Base-by-base conservation (phyloP, 1,140 invertebrate species). In the Drosophila rhopaloa region DNA sequence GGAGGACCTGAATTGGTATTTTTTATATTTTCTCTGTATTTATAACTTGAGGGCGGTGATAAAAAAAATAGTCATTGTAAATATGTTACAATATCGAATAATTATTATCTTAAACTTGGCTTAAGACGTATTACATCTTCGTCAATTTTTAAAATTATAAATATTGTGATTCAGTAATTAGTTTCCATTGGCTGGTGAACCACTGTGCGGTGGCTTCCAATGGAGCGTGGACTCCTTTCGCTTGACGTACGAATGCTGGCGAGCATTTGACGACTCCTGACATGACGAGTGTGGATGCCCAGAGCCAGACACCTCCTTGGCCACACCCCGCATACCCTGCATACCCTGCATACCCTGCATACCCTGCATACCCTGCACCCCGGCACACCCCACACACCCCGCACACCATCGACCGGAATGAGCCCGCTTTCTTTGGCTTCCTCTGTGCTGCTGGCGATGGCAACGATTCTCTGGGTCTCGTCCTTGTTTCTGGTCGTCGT, bases 231-330 rank as follows among this genome's bases (percentile, higher is more conserved):
- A 72, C 76, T 83, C 71, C 63, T 58, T 76, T 75, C 56, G 19
- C 66, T 79, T 79, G 76, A 81, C 76, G 65, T 81, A 71, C 65
- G 73, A 81, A 79, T 62, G 60, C 78, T 59, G 76, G 66, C 55
- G 55, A 53, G 53, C 76, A 61, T 86, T 88, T 88, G 84, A 88
- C 80, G 83, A 88, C 67, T 89, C 63, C 84, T 89, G 84, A 89
- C 84, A 89, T 89, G 84, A 89, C 85, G 84, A 89, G 84, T 89
- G 85, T 78, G 76, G 81, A 67, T 79, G 82, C 74, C 70, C 60
- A 79, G 65, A 38, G 55, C 56, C 58, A 61, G 50, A 71, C 59
- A 54, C 56, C 46, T 47, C 41, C 62, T 59, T 24, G 50, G 24
- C 32, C 29, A 10, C 19, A 19, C 11, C 65, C 14, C 19, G 29